A percentile compares a stretch with the other conserved stretches of the same genome.
phyloP scores from a whole-genome alignment of 2,888 invertebrate species.

The Isoperla grammatica region DNA sequence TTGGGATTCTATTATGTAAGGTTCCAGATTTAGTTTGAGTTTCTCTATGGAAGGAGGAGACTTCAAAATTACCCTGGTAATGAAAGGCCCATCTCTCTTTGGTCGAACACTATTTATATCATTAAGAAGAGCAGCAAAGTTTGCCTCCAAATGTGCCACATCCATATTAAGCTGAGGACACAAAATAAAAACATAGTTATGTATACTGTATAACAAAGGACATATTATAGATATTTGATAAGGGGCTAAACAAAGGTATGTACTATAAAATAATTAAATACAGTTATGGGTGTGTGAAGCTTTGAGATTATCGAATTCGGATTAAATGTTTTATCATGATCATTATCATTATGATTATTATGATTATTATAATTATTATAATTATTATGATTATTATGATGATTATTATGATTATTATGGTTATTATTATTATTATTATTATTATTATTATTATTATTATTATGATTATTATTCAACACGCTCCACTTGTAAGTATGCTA shows the following conservation, averaged over 20 bases:
- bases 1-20: conserved; percentile 32
- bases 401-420: no score
- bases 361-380: no score
- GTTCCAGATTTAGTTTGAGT: conserved; percentile 57
- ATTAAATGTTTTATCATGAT: not conserved
- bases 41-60: conserved; percentile 58
- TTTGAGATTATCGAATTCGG: no score
- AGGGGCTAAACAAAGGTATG: conserved; percentile 22
- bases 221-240: conserved; percentile 2
- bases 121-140: conserved; percentile 59
- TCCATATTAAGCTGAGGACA: conserved; percentile 67
- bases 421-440: no score
- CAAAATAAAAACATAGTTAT: no score
- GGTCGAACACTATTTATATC: conserved; percentile 61
- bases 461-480: no score
- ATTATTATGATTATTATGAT: no score
- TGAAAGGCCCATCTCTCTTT: conserved; percentile 62
- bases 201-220: not conserved
- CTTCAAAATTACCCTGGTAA: conserved; percentile 52
- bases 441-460: no score
- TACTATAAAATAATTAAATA: conserved; percentile 15
- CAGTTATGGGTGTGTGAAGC: no score
- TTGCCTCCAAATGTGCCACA: conserved; percentile 61
- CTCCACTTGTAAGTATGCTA: no score
- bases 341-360: not conserved